A percentile compares a stretch with the other conserved stretches of the same genome.
Evolutionary conservation across 2,888 invertebrate genomes (phyloP).

Genomic region (Lottia scabra): DNA sequence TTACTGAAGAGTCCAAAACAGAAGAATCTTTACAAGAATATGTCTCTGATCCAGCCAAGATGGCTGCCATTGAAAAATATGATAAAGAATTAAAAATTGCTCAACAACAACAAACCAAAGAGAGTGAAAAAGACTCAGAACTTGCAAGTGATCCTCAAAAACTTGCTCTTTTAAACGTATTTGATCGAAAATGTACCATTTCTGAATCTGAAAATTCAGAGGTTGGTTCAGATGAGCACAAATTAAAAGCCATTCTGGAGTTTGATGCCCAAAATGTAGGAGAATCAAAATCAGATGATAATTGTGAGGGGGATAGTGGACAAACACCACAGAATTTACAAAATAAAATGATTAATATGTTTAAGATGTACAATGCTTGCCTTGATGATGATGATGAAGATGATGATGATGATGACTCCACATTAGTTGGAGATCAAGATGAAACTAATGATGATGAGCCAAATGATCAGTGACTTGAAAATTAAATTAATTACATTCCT

Average conservation of each 20-base stretch:
- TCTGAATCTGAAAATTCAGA: background rate
- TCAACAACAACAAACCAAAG: background rate
- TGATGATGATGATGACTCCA: too few species aligned
- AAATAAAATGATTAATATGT: too few species aligned
- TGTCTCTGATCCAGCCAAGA: constrained; percentile 17
- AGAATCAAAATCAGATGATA: too few species aligned
- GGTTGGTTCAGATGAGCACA: background rate
- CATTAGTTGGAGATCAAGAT: too few species aligned
- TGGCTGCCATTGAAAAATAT: constrained; percentile 17
- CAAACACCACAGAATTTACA: too few species aligned
- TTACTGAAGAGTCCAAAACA: background rate
- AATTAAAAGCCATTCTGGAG: background rate
- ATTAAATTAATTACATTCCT: too few species aligned
- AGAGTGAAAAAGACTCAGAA: background rate
- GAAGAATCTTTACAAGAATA: background rate
- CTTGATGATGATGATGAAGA: too few species aligned
- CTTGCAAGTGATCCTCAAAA: constrained; percentile 36
- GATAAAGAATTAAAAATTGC: background rate
- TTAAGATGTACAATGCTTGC: too few species aligned
- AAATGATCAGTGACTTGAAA: too few species aligned
- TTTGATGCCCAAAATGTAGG: background rate
- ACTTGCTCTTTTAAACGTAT: constrained; percentile 34
- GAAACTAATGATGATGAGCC: too few species aligned
- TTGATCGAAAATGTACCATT: constrained; percentile 24
- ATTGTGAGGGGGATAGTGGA: too few species aligned